phyloP scores from a whole-genome alignment of 2,113 vertebrate genomes.

The Apodemus speciosus region DNA sequence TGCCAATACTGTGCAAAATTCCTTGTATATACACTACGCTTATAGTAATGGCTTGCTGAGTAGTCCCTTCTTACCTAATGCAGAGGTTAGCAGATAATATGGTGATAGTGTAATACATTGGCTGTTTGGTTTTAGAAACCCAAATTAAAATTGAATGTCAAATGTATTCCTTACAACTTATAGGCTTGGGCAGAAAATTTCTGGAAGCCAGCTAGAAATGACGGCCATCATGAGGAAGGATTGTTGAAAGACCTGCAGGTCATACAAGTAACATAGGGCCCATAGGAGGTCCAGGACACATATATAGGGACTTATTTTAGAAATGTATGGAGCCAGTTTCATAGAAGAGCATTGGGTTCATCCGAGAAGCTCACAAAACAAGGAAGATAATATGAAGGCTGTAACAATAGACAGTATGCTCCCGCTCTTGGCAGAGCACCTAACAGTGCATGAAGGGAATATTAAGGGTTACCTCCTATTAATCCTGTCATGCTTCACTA shows the following conservation, averaged over 20 bases:
- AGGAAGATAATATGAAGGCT: background rate
- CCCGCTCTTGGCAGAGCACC: background rate
- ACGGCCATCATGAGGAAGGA: background rate
- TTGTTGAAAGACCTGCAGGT: background rate
- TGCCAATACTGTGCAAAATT: background rate
- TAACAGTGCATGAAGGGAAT: no score
- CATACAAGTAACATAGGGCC: background rate
- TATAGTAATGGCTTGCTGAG: background rate
- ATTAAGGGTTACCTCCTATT: background rate
- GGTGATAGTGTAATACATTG: accelerated
- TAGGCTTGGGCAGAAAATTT: background rate
- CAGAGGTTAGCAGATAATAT: background rate
- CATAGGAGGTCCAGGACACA: background rate
- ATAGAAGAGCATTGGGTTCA: background rate
- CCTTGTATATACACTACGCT: background rate
- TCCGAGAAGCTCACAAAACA: background rate
- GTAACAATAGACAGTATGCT: background rate
- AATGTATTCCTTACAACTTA: background rate
- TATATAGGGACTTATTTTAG: background rate
- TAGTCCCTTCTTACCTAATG: no score
- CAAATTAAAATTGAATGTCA: background rate
- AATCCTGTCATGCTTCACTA: background rate
- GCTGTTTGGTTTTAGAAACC: no score
- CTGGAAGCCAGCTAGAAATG: background rate
- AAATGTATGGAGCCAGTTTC: accelerated